phyloP scores from a whole-genome alignment of 1,140 invertebrate genomes.

The Drosophila tristis region DNA sequence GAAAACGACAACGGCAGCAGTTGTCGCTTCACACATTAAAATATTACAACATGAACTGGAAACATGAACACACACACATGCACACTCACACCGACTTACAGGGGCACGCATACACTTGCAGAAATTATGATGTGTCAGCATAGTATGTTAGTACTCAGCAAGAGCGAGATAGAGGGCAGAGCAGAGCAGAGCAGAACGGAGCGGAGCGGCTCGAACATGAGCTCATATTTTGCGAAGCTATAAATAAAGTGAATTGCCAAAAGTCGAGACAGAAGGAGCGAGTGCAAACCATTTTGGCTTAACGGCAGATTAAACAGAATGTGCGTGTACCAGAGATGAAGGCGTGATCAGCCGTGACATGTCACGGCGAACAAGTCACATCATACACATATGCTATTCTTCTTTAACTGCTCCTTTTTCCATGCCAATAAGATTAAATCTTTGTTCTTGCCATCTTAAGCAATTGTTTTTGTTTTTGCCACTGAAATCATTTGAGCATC shows the following conservation, averaged over 20 bases:
- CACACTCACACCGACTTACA: conserved; percentile 9
- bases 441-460: background rate
- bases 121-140: conserved; percentile 80
- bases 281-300: conserved; percentile 48
- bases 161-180: too few species aligned
- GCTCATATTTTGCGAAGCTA: conserved; percentile 75
- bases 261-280: conserved; percentile 57
- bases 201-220: conserved; percentile 41
- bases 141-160: conserved; percentile 40
- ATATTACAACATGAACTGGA: conserved; percentile 80
- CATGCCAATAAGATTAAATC: too few species aligned
- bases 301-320: conserved; percentile 74
- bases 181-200: background rate
- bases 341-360: conserved; percentile 13
- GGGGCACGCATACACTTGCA: conserved; percentile 41
- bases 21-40: conserved; percentile 80
- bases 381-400: background rate
- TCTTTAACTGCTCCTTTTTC: too few species aligned
- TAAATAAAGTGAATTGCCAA: conserved; percentile 79
- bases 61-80: conserved; percentile 63
- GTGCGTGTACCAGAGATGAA: conserved; percentile 31
- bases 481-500: conserved; percentile 5
- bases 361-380: background rate
- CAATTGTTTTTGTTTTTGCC: too few species aligned
- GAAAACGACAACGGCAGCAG: conserved; percentile 77